Conservation (phyloP, 1,140 invertebrate species). For the Akabosia matsudoensis region DNA sequence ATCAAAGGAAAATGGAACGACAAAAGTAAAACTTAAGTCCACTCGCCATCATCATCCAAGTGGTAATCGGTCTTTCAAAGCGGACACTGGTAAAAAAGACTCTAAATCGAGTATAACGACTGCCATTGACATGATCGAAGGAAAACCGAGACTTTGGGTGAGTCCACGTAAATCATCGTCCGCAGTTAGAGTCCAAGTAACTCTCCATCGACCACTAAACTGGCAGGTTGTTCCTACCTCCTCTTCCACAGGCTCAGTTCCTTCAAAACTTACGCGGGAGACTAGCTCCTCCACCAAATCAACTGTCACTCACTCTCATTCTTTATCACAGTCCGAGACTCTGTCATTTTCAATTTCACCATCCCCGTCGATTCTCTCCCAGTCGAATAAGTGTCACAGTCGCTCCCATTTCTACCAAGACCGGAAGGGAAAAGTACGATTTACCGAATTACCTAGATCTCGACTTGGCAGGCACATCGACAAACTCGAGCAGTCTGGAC, state of each 20-base stretch:
- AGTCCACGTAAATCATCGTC: constrained; percentile 5
- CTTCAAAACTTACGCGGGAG: not conserved
- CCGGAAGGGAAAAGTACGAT: not conserved
- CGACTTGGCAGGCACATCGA: constrained; percentile 17
- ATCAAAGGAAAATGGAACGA: not conserved
- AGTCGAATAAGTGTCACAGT: not conserved
- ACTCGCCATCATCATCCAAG: not conserved
- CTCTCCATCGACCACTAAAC: constrained; percentile 35
- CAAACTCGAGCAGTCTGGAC: not conserved
- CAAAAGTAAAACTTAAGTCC: not conserved
- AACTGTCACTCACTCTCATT: constrained; percentile 1
- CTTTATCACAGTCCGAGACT: not conserved
- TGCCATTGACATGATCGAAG: not conserved
- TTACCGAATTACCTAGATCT: constrained; percentile 19
- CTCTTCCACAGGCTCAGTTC: constrained; percentile 17
- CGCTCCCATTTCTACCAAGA: not conserved
- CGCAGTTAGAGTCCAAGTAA: constrained; percentile 30
- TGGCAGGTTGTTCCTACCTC: constrained; percentile 34
- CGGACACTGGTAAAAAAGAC: not conserved
- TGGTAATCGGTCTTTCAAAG: not conserved
- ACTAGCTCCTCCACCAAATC: not conserved
- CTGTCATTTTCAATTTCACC: constrained; percentile 17
- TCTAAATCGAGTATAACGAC: not conserved
- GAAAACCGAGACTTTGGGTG: constrained; percentile 5
- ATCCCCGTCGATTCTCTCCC: not conserved